Evolutionary conservation across 2,888 invertebrate species (phyloP).

Genomic region (Lycocerus yunnanus): DNA sequence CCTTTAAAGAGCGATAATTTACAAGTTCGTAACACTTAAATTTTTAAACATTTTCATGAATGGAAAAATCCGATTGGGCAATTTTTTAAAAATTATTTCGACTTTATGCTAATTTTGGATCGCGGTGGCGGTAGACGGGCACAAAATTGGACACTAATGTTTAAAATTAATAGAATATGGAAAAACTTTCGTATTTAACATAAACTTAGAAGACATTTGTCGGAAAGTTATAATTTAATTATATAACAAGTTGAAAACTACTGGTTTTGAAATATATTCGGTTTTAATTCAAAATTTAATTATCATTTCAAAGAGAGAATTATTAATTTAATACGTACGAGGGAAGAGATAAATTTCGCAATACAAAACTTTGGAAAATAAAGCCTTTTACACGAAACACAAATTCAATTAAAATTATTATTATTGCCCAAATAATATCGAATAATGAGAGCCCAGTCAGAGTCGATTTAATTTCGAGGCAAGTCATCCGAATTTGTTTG

Average conservation of each 20-base stretch:
- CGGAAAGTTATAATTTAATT: not conserved
- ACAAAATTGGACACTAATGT: not conserved
- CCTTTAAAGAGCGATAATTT: not conserved
- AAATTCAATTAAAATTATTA: not conserved
- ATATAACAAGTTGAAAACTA: not conserved
- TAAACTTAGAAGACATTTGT: not conserved
- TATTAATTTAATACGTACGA: not conserved
- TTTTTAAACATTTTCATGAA: not conserved
- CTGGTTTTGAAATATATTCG: not conserved
- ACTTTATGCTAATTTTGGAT: not conserved
- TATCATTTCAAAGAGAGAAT: not conserved
- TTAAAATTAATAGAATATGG: not conserved
- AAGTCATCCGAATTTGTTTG: not conserved
- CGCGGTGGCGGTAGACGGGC: not conserved
- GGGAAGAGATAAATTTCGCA: not conserved
- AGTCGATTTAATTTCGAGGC: not conserved
- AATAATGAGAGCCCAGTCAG: not conserved
- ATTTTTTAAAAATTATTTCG: not conserved
- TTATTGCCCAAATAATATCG: not conserved
- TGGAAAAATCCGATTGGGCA: not conserved
- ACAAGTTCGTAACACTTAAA: not conserved
- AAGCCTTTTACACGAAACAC: not conserved
- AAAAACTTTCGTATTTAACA: not conserved
- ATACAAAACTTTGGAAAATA: not conserved
- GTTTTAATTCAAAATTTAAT: not conserved